Evolutionary conservation across 2,113 vertebrate species (phyloP).

Genomic region (Neogale vison): DNA sequence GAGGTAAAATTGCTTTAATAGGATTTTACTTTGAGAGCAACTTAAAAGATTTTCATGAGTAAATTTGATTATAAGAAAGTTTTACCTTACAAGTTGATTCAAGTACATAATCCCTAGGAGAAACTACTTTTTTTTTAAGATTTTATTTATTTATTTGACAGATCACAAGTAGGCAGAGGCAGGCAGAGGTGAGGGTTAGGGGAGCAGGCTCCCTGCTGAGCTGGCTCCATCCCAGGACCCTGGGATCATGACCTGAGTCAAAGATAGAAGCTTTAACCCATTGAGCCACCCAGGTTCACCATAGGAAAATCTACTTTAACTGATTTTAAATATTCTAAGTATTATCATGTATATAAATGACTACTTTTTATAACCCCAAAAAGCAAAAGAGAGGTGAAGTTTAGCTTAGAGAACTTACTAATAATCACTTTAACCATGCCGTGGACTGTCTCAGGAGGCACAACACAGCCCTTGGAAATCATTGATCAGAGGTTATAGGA

Average conservation of each 20-base stretch:
- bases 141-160: too few species aligned
- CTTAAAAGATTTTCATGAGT: slow-evolving; percentile 5
- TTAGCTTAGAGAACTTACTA: slow-evolving; percentile 3
- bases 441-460: not conserved
- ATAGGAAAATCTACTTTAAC: not conserved
- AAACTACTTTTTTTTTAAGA: not conserved
- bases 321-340: slow-evolving; percentile 42
- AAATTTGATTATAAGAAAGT: not conserved
- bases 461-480: not conserved
- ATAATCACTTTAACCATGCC: not conserved
- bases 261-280: too few species aligned
- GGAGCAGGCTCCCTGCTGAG: too few species aligned
- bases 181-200: too few species aligned
- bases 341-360: not conserved
- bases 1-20: slow-evolving; percentile 45
- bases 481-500: not conserved
- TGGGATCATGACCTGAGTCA: too few species aligned
- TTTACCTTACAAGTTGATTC: not conserved
- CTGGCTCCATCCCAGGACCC: too few species aligned
- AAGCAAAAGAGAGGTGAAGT: not conserved
- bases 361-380: not conserved
- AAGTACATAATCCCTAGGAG: not conserved
- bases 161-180: too few species aligned
- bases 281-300: too few species aligned
- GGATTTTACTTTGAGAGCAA: not conserved